Base-by-base conservation (phyloP, 2,888 invertebrate genomes). In the Drosophila neoperkinsi region DNA sequence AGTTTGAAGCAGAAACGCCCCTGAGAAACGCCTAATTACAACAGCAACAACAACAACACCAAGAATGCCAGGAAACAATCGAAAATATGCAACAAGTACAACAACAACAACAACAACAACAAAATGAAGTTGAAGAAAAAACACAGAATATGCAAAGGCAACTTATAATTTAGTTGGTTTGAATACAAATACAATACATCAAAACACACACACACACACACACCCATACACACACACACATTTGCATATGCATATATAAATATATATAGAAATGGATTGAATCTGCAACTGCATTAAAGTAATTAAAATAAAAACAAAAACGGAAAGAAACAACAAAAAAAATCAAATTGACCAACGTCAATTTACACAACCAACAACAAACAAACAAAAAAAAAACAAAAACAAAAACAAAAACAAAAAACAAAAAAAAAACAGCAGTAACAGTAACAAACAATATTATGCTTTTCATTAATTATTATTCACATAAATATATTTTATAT, bases 401-500 rank as follows among this genome's bases (percentile, higher is more conserved):
- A 46, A 71, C 10, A 18, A 21, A 60, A 38, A 30, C 1, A 41
- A 21, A 34, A 38, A 59, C 16, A 53, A 10, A 71, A 34, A 53
- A 25, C 25, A 67, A 65, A 36, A 18, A 65, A 60, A 64, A 36
- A 51, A 66, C 25, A 63, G 60, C 33, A 55, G 52, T 53, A 64
- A 58, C 52, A 49, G 55, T 53, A 69, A 71, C 56, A 52, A 70
- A 67, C 65, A 77, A 74, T 66, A 78, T 74, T 77, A 71, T 67
- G 62, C 53, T 77, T 74, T 78, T 79, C 75, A 79, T 73, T 77
- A 64, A 77, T 77, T 70, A 76, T 72, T 67, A 73, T 69, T 79
- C 66, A 76, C 76, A 76, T 79, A 79, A 73, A 73, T 77, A 51
- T 75, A 70, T 71, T 77, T 74, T 79, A 77, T 70, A 76, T 73